These are phyloP conservation scores for Larimichthys crocea DNA, from an alignment of 2,113 vertebrate genomes.

Conservation along the genomic window DNA sequence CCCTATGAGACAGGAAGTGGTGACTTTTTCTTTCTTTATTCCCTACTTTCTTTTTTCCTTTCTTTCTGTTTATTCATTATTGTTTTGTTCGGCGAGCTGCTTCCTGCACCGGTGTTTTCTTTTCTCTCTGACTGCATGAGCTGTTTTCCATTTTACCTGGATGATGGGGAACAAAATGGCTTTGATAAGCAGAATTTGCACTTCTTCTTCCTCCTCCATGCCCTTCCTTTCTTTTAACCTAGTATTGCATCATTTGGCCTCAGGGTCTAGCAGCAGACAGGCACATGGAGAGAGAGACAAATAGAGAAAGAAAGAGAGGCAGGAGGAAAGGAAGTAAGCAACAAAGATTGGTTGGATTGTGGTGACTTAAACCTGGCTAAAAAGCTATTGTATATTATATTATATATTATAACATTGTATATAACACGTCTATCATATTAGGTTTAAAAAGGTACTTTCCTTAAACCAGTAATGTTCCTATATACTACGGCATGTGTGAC, in stretches of 20 bases:
- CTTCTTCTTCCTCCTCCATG: constrained; percentile 7
- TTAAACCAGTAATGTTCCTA: background rate
- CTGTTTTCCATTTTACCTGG: constrained; percentile 35
- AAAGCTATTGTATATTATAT: background rate
- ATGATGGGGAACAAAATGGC: constrained; percentile 26
- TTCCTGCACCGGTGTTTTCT: background rate
- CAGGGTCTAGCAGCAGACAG: constrained; percentile 3
- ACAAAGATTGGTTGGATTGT: background rate
- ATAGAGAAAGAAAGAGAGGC: background rate
- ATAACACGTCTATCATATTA: background rate
- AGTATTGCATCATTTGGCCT: constrained; percentile 28
- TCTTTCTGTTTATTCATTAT: constrained; percentile 9
- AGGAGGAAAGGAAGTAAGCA: background rate
- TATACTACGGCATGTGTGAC: background rate
- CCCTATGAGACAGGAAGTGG: constrained; percentile 85
- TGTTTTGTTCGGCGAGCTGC: constrained; percentile 4
- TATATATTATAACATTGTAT: background rate
- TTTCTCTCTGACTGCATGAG: background rate
- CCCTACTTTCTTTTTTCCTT: background rate
- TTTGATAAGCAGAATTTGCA: constrained; percentile 31
- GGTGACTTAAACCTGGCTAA: background rate
- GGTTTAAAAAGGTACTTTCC: background rate
- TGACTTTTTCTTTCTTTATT: constrained; percentile 61
- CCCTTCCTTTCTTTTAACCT: constrained; percentile 9
- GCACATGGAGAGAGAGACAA: background rate